phyloP scores from a whole-genome alignment of 2,888 invertebrate species.

The Apotomis betuletana region DNA sequence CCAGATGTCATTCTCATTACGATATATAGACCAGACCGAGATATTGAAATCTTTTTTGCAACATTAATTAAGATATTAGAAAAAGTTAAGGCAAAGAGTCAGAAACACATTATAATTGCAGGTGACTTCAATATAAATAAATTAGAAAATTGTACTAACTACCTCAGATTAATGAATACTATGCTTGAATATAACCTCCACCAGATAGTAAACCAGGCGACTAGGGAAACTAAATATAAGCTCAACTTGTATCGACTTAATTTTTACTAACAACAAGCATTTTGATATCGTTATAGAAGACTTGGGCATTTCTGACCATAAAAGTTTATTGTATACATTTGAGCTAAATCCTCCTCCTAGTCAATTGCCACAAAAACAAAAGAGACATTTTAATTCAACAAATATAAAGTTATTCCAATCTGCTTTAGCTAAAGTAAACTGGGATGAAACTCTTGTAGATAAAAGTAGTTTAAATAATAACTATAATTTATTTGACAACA shows the following conservation, averaged over 20 bases:
- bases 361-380: neutral
- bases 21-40: neutral
- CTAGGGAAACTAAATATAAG: neutral
- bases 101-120: neutral
- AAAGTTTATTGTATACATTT: slow-evolving; percentile 3
- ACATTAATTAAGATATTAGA: neutral
- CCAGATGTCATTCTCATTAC: neutral
- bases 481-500: neutral
- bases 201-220: neutral
- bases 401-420: neutral
- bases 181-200: slow-evolving; percentile 5
- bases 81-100: neutral
- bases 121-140: slow-evolving; percentile 27
- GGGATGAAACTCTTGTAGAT: neutral
- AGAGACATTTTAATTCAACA: neutral
- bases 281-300: neutral
- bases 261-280: slow-evolving; percentile 6
- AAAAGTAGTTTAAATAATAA: neutral
- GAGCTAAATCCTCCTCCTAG: neutral
- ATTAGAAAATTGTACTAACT: slow-evolving; percentile 12
- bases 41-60: neutral
- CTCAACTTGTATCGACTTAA: slow-evolving; percentile 3
- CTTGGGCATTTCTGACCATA: slow-evolving; percentile 4
- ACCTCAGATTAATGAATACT: neutral
- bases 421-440: neutral